Evolutionary conservation across 2,888 invertebrate species (phyloP).

Genomic region (Shargacucullia verbasci): DNA sequence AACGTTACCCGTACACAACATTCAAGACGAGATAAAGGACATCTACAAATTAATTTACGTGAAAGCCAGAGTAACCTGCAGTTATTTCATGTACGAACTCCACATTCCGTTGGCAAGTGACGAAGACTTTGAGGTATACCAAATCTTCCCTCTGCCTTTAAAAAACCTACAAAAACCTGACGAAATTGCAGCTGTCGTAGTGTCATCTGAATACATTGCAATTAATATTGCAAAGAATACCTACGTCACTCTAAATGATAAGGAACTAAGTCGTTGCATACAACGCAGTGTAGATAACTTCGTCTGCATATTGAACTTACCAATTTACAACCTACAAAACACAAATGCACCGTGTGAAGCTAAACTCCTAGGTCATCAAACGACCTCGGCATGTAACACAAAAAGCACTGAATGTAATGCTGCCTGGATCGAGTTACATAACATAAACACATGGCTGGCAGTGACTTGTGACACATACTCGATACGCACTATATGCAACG

Average conservation of each 20-base stretch:
- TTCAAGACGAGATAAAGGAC: too few relatives aligned
- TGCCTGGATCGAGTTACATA: constrained; percentile 13
- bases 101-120: too few relatives aligned
- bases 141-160: constrained; percentile 11
- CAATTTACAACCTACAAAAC: constrained; percentile 9
- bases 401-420: constrained; percentile 1
- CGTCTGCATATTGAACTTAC: constrained; percentile 6
- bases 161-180: background rate
- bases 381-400: constrained; percentile 1
- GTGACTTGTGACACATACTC: constrained; percentile 1
- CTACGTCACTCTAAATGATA: constrained; percentile 4
- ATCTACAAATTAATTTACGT: too few relatives aligned
- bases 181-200: background rate
- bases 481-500: constrained; percentile 6
- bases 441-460: constrained; percentile 11
- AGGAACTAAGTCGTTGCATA: constrained; percentile 2
- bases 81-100: too few relatives aligned
- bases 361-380: constrained; percentile 6
- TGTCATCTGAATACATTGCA: constrained; percentile 8
- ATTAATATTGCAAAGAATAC: constrained; percentile 13
- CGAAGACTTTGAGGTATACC: too few relatives aligned
- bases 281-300: constrained; percentile 1
- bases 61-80: too few relatives aligned
- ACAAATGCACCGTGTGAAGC: constrained; percentile 16
- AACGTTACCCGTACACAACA: too few relatives aligned